A percentile compares a stretch with the other conserved stretches of the same genome.
Conservation (phyloP, 1,140 invertebrate genomes). For the Saccostrea cuccullata region DNA sequence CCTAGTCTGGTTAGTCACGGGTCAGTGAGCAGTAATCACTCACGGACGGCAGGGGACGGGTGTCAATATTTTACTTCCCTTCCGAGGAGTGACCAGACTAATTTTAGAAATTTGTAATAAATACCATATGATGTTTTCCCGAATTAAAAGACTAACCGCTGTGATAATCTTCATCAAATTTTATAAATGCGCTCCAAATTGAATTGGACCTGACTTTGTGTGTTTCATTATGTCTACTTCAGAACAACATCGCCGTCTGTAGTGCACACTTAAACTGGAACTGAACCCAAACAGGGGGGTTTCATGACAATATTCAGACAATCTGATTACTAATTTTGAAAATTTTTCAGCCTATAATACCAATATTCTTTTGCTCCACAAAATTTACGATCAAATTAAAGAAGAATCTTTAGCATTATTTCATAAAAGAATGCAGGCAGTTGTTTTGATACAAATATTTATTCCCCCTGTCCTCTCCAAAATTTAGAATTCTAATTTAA, state of each 20-base stretch:
- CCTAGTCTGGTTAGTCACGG: neutral
- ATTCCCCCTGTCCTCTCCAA: too few relatives aligned
- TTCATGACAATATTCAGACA: neutral
- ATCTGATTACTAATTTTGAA: neutral
- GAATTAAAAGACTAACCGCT: conserved; percentile 25
- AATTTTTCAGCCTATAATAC: neutral
- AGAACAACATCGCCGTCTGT: neutral
- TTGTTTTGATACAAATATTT: too few relatives aligned
- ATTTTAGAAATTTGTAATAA: conserved; percentile 33
- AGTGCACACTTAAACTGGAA: neutral
- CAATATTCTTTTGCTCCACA: neutral
- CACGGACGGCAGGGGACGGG: conserved; percentile 12
- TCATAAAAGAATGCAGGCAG: too few relatives aligned
- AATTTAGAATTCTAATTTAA: too few relatives aligned
- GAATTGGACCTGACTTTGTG: neutral
- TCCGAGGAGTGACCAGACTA: neutral
- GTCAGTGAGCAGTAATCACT: neutral
- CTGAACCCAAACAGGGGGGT: neutral
- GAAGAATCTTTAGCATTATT: too few relatives aligned
- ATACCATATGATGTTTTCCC: conserved; percentile 34
- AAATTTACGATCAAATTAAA: neutral
- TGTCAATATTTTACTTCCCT: conserved; percentile 14
- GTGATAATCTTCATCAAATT: conserved; percentile 24
- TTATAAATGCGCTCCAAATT: conserved; percentile 23
- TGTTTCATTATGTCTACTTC: neutral